These are phyloP conservation scores for Alexandromys fortis DNA, from an alignment of 2,113 vertebrate species.

Conservation along the genomic window DNA sequence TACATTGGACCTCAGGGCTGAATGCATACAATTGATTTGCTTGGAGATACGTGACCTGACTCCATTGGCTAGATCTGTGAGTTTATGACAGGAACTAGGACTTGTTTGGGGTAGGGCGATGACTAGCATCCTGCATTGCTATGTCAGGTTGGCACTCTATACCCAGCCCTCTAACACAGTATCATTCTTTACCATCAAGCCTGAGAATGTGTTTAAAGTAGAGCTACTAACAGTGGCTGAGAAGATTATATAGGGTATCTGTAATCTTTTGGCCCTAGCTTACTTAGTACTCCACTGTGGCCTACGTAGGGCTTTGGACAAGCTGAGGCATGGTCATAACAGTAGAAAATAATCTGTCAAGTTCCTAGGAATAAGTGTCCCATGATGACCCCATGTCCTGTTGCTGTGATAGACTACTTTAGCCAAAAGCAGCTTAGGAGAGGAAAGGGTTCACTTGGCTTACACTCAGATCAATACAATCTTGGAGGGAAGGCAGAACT, in stretches of 20 bases:
- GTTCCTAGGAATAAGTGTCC: background rate
- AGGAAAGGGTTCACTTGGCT: background rate
- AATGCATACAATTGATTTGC: background rate
- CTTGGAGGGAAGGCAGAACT: background rate
- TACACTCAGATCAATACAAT: too few relatives aligned
- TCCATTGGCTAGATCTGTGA: background rate
- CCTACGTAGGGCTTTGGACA: background rate
- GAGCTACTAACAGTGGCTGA: background rate
- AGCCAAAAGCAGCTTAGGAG: background rate
- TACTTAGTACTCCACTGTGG: too few relatives aligned
- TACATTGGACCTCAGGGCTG: background rate
- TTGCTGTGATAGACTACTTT: background rate
- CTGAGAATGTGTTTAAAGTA: background rate
- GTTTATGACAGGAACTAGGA: background rate
- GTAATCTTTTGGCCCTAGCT: background rate
- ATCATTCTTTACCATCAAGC: background rate
- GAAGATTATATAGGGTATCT: background rate
- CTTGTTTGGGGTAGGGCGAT: too few relatives aligned
- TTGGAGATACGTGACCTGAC: accelerated
- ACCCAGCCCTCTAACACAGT: background rate
- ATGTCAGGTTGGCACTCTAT: background rate
- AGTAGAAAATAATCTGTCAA: background rate
- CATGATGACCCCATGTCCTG: background rate
- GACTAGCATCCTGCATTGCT: too few relatives aligned
- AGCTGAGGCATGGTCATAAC: background rate